A percentile compares a stretch with the other conserved stretches of the same genome.
Conservation (phyloP, 2,113 vertebrate species). For the Pollimyrus isidori region DNA sequence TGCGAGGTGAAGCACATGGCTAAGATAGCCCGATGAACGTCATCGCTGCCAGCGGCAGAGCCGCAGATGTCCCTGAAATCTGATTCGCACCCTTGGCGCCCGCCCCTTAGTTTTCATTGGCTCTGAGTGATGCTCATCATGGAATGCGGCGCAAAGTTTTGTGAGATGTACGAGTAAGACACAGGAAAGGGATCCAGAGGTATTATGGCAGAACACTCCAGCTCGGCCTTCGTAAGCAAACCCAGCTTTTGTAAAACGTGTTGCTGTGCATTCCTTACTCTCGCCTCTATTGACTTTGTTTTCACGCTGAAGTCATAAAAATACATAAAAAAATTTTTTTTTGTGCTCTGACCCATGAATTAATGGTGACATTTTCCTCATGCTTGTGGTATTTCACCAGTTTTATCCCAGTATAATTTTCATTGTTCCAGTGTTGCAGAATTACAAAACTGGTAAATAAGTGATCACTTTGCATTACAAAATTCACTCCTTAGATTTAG, state of each 20-base stretch:
- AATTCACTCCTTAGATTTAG: background rate
- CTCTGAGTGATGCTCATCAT: background rate
- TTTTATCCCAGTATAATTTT: background rate
- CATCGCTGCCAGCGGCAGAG: background rate
- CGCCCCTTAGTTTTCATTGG: background rate
- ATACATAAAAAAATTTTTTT: background rate
- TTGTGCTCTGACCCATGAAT: background rate
- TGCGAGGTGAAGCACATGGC: background rate
- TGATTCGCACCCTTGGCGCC: background rate
- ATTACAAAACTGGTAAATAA: background rate
- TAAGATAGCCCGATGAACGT: background rate
- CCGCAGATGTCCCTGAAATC: background rate
- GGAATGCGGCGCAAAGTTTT: background rate
- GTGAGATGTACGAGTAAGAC: background rate
- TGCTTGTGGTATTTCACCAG: background rate
- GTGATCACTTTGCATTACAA: background rate
- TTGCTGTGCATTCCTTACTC: background rate
- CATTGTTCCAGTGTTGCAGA: background rate
- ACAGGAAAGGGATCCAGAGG: background rate
- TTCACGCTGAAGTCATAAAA: background rate
- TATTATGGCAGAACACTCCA: background rate
- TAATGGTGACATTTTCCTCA: background rate
- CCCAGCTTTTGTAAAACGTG: background rate
- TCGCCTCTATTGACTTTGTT: background rate
- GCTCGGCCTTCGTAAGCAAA: background rate